Evolutionary conservation across 2,797 vertebrate species (phyloP).

Genomic region (Triplophysa yarkandensis): DNA sequence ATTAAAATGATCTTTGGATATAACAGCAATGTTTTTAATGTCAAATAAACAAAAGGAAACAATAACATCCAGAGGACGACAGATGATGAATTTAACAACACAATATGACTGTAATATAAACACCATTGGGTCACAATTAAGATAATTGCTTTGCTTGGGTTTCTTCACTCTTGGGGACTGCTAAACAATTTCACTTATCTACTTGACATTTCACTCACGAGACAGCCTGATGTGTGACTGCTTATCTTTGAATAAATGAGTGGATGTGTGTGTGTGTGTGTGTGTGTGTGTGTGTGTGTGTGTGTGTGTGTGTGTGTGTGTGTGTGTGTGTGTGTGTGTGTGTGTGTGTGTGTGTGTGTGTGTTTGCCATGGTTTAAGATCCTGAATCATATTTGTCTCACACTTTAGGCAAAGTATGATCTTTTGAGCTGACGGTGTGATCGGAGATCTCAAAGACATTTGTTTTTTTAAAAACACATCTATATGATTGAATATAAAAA

Average conservation of each 20-base stretch:
- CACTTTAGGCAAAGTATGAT: constrained; percentile 18
- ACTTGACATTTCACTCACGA: constrained; percentile 52
- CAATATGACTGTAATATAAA: constrained; percentile 24
- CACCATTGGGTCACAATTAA: constrained; percentile 37
- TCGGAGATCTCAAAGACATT: neutral
- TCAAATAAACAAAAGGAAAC: constrained; percentile 2
- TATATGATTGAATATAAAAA: too few species aligned
- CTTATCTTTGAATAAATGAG: neutral
- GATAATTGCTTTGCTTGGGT: constrained; percentile 41
- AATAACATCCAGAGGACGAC: neutral
- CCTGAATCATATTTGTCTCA: neutral
- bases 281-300: too few species aligned
- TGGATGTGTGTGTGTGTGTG: too few species aligned
- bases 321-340: too few species aligned
- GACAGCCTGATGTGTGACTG: neutral
- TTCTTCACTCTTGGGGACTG: constrained; percentile 19
- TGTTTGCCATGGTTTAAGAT: neutral
- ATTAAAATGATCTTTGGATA: too few species aligned
- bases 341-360: too few species aligned
- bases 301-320: too few species aligned
- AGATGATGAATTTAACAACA: constrained; percentile 5
- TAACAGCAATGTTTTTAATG: too few species aligned
- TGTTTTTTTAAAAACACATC: too few species aligned
- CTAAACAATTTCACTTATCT: constrained; percentile 53
- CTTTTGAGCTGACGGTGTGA: neutral